Evolutionary conservation across 2,797 vertebrate species (phyloP).

Genomic region (Lagodon rhomboides): DNA sequence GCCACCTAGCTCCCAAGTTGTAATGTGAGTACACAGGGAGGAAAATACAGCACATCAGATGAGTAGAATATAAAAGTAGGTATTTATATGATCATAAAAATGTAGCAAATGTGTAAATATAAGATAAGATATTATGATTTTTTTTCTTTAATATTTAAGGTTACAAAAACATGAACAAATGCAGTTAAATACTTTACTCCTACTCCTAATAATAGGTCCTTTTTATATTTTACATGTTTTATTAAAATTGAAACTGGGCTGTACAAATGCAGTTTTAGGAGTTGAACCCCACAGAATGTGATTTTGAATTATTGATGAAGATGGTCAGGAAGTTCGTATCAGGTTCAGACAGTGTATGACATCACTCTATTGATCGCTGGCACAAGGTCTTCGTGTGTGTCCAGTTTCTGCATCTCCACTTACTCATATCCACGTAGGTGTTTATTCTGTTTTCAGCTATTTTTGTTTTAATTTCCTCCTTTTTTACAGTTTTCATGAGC

Average conservation of each 20-base stretch:
- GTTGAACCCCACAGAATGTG: background rate
- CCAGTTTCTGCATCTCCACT: background rate
- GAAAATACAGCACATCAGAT: background rate
- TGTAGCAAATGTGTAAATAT: too few species aligned
- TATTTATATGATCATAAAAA: background rate
- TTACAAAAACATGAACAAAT: background rate
- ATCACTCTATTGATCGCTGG: slow-evolving; percentile 34
- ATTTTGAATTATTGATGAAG: slow-evolving; percentile 54
- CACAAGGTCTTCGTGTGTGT: background rate
- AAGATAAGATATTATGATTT: too few species aligned
- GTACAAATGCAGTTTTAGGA: background rate
- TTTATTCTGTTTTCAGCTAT: background rate
- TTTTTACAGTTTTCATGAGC: background rate
- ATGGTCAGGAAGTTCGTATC: slow-evolving; percentile 14
- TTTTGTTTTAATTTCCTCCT: background rate
- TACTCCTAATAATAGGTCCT: too few species aligned
- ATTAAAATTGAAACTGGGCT: background rate
- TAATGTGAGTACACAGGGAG: too few species aligned
- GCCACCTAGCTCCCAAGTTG: background rate
- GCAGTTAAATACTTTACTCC: too few species aligned
- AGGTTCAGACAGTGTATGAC: slow-evolving; percentile 28
- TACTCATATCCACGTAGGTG: background rate
- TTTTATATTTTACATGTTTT: too few species aligned
- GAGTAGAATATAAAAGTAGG: background rate
- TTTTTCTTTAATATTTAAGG: background rate